phyloP scores from a whole-genome alignment of 2,888 invertebrate genomes.

The Machimus rusticus region DNA sequence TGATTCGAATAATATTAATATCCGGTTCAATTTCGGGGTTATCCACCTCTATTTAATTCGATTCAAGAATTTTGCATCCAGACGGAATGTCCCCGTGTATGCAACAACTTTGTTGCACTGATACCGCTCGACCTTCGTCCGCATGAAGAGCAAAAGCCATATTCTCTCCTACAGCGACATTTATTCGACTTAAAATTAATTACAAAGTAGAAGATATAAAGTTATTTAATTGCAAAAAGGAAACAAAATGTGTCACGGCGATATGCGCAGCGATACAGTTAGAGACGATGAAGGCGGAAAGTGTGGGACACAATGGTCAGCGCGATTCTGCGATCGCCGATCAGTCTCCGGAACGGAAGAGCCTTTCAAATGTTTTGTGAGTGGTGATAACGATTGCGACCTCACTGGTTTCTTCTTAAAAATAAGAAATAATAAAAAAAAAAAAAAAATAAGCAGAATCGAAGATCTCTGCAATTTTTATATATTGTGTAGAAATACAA shows the following conservation, averaged over 20 bases:
- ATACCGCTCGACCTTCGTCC: constrained; percentile 20
- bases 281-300: not conserved
- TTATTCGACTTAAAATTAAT: constrained; percentile 30
- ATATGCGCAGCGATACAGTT: constrained; percentile 7
- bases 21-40: not conserved
- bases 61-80: not conserved
- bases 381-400: constrained; percentile 15
- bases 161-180: constrained; percentile 9
- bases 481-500: not conserved
- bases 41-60: not conserved
- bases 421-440: not conserved
- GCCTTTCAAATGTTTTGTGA: constrained; percentile 12
- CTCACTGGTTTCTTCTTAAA: not conserved
- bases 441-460: not conserved
- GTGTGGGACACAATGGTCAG: not conserved
- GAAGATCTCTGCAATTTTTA: constrained; percentile 18
- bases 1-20: not conserved
- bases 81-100: constrained; percentile 8
- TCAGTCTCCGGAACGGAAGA: constrained; percentile 17
- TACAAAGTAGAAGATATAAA: constrained; percentile 17
- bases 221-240: constrained; percentile 30
- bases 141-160: constrained; percentile 4
- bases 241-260: constrained; percentile 19
- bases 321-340: not conserved
- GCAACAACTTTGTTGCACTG: not conserved